Percentiles rank a stretch among this genome's conserved stretches.
These are phyloP conservation scores for Entelurus aequoreus DNA, from an alignment of 2,113 vertebrate genomes.

Conservation along the genomic window DNA sequence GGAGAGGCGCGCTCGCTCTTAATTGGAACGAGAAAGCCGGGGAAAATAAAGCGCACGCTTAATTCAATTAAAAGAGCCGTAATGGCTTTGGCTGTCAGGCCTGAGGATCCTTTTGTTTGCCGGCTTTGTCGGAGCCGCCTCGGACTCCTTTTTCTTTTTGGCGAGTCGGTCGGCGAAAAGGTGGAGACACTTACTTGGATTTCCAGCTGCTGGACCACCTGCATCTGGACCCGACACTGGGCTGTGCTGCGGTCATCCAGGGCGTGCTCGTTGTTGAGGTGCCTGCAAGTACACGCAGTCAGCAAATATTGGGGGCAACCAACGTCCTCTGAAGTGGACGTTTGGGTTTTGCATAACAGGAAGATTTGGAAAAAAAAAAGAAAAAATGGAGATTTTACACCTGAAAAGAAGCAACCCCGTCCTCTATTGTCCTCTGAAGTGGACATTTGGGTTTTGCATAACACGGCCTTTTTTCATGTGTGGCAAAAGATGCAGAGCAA, in stretches of 20 bases:
- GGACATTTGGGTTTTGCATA: too few species aligned
- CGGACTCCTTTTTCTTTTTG: conserved; percentile 21
- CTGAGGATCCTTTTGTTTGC: conserved; percentile 66
- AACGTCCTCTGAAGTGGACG: background rate
- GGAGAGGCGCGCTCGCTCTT: conserved; percentile 66
- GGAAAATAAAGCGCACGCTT: conserved; percentile 70
- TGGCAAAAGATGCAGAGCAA: too few species aligned
- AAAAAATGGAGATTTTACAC: too few species aligned
- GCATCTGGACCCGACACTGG: conserved; percentile 98
- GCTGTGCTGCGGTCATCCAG: conserved; percentile 97
- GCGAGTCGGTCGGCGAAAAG: conserved; percentile 1
- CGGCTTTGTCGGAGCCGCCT: conserved; percentile 62
- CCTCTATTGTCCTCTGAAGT: too few species aligned
- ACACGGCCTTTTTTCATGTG: too few species aligned
- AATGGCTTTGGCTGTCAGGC: conserved; percentile 66
- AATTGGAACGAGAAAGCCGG: conserved; percentile 64
- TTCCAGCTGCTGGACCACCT: conserved; percentile 97
- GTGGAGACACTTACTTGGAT: conserved; percentile 83
- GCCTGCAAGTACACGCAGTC: conserved; percentile 67
- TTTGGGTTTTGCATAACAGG: too few species aligned
- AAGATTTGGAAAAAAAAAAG: too few species aligned
- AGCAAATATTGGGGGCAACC: background rate
- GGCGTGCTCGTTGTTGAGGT: conserved; percentile 97
- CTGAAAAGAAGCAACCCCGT: too few species aligned
- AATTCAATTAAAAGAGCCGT: conserved; percentile 75